Conservation (phyloP, 2,113 vertebrate species). For the Pomatorhinus ruficollis region DNA sequence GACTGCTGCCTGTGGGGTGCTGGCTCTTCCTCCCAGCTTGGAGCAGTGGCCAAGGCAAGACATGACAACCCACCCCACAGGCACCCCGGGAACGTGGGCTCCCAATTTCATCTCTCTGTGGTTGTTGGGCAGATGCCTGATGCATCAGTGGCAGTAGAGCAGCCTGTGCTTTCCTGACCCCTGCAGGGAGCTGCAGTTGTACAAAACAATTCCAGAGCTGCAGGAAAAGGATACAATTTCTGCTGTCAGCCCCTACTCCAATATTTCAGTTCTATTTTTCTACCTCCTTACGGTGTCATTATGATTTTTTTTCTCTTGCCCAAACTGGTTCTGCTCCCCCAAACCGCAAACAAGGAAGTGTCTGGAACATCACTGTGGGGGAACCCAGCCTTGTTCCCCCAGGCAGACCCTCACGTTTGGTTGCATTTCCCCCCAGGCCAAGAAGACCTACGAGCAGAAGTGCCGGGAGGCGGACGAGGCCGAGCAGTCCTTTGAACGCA, state of each 20-base stretch:
- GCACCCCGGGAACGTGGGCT: rapidly evolving
- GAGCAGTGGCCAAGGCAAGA: background rate
- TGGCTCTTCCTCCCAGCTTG: background rate
- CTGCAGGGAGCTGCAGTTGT: background rate
- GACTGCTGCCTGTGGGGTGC: background rate
- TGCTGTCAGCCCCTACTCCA: background rate
- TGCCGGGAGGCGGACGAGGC: slow-evolving; percentile 90
- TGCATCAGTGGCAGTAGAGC: background rate
- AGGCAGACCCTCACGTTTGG: background rate
- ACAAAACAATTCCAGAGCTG: background rate
- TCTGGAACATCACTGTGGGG: background rate
- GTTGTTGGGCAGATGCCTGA: rapidly evolving
- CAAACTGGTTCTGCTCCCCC: background rate
- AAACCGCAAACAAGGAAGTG: background rate
- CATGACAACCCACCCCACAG: background rate
- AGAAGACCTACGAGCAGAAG: slow-evolving; percentile 88
- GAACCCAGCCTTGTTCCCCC: background rate
- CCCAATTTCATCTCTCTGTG: rapidly evolving
- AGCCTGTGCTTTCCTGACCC: background rate
- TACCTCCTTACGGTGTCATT: rapidly evolving
- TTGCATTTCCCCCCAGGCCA: slow-evolving; percentile 76
- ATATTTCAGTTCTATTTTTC: background rate
- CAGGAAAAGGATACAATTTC: background rate
- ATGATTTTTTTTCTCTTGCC: background rate
- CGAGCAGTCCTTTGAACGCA: slow-evolving; percentile 78